Conservation (phyloP, 2,888 invertebrate genomes). For the Thereva nobilitata region DNA sequence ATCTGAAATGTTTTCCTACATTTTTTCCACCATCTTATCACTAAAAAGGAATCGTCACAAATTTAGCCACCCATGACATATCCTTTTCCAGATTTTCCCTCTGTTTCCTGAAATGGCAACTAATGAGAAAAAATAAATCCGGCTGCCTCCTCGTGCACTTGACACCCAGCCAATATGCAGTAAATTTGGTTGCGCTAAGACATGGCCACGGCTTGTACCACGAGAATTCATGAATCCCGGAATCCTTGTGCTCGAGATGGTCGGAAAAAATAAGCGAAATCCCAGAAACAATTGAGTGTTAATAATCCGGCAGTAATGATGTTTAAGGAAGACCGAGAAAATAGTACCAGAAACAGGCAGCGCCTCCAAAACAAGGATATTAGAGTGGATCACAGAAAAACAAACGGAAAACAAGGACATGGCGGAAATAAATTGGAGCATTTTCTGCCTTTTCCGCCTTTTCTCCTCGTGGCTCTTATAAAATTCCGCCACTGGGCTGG, state of each 20-base stretch:
- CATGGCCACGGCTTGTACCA: constrained; percentile 2
- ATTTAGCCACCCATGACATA: constrained; percentile 5
- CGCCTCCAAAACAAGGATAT: constrained; percentile 15
- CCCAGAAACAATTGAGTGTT: constrained; percentile 42
- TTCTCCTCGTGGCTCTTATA: not conserved
- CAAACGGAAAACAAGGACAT: constrained; percentile 29
- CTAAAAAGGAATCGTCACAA: constrained; percentile 23
- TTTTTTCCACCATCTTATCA: constrained; percentile 12
- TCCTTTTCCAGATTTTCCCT: not conserved
- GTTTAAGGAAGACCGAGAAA: constrained; percentile 22
- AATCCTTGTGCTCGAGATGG: constrained; percentile 6
- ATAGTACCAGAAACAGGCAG: not conserved
- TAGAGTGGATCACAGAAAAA: constrained; percentile 22
- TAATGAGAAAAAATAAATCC: constrained; percentile 34
- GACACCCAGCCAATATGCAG: constrained; percentile 58
- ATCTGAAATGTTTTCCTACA: constrained; percentile 24
- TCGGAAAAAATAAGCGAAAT: constrained; percentile 25
- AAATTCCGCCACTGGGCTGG: too few species aligned
- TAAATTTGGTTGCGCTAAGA: constrained; percentile 49
- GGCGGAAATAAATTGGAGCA: constrained; percentile 35
- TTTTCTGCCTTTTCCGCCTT: constrained; percentile 13
- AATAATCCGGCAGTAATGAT: constrained; percentile 43
- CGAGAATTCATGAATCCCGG: not conserved
- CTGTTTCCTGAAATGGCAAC: constrained; percentile 26
- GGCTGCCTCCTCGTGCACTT: constrained; percentile 49